phyloP scores from a whole-genome alignment of 92 coral and sea anemone species.

The Phymanthus crucifer region DNA sequence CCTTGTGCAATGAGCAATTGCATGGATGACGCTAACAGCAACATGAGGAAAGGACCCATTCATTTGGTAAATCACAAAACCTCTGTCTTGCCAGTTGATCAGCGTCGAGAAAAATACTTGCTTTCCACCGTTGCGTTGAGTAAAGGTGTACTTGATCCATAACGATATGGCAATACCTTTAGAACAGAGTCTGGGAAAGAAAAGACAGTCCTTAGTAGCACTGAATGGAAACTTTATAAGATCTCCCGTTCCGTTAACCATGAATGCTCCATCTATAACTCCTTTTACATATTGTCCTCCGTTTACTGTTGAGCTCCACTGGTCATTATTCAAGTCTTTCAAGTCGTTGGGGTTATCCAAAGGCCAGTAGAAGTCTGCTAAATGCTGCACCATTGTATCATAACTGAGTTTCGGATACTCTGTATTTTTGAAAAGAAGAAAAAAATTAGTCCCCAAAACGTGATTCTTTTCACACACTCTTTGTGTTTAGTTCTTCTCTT shows the following conservation, averaged over 20 bases:
- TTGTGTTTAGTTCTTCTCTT: too few relatives aligned
- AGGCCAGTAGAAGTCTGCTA: constrained; percentile 54
- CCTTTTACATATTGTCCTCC: constrained; percentile 8
- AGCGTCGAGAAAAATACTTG: constrained; percentile 38
- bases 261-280: constrained; percentile 9
- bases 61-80: constrained; percentile 36
- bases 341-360: constrained; percentile 38
- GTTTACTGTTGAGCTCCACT: background rate
- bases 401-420: constrained; percentile 15
- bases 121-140: background rate
- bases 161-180: constrained; percentile 19
- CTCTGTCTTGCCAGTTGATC: background rate
- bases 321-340: constrained; percentile 7
- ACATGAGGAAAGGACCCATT: constrained; percentile 22
- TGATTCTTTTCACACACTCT: too few relatives aligned
- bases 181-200: background rate
- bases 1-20: background rate
- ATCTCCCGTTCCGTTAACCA: constrained; percentile 15
- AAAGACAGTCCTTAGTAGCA: background rate
- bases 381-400: constrained; percentile 19
- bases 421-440: background rate
- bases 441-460: too few relatives aligned
- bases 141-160: constrained; percentile 36
- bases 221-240: background rate
- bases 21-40: constrained; percentile 9